Conservation (phyloP, 2,888 invertebrate species). For the Lumbricus terrestris region DNA sequence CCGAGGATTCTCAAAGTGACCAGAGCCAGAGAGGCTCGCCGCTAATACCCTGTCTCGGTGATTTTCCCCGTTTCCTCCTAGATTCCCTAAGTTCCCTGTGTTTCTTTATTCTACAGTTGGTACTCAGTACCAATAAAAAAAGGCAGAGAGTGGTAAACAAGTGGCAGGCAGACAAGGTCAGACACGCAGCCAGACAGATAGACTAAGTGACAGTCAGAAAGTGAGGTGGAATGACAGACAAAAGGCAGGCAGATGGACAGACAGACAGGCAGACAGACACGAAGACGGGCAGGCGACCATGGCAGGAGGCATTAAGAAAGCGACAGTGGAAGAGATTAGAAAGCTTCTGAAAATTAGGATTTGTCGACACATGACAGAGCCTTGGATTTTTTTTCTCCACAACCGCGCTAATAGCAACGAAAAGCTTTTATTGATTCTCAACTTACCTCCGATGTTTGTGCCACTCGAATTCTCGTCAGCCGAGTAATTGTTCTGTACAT, state of each 20-base stretch:
- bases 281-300: neutral
- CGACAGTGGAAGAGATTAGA: neutral
- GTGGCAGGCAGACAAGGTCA: neutral
- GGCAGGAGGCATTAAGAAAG: neutral
- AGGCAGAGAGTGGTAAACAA: neutral
- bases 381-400: neutral
- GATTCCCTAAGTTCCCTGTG: neutral
- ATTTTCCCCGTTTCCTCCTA: neutral
- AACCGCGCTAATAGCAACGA: neutral
- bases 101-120: neutral
- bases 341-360: neutral
- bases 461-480: constrained; percentile 26
- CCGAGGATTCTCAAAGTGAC: neutral
- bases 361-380: neutral
- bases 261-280: neutral
- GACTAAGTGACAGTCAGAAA: no score
- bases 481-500: constrained; percentile 20
- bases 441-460: constrained; percentile 18
- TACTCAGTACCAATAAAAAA: neutral
- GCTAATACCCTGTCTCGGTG: neutral
- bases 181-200: neutral
- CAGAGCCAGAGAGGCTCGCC: neutral
- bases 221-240: no score
- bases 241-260: neutral
- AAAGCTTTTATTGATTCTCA: constrained; percentile 10